Conservation (phyloP, 2,888 invertebrate species). For the Acanthosepion pharaonis region DNA sequence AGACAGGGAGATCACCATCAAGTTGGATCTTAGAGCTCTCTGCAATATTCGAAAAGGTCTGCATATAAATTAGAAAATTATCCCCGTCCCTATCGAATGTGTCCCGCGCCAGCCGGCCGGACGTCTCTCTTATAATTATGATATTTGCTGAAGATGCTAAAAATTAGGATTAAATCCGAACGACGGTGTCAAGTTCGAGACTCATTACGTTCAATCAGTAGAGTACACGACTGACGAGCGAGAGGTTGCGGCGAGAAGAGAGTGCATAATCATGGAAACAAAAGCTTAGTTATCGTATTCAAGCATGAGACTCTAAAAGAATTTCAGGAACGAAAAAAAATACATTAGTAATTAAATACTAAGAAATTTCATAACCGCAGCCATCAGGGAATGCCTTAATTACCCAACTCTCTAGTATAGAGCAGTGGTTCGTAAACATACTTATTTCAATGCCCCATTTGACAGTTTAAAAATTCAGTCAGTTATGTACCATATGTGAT, state of each 20-base stretch:
- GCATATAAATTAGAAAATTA: conserved; percentile 33
- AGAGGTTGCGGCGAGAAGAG: neutral
- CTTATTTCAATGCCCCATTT: too few relatives aligned
- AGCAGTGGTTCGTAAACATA: too few relatives aligned
- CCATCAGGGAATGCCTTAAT: too few relatives aligned
- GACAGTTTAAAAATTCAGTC: too few relatives aligned
- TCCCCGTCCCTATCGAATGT: neutral
- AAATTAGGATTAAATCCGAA: neutral
- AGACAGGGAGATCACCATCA: neutral
- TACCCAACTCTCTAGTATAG: too few relatives aligned
- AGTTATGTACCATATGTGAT: too few relatives aligned
- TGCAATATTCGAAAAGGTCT: neutral
- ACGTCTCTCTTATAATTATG: neutral
- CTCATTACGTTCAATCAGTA: neutral
- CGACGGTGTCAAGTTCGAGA: neutral
- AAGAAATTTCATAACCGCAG: too few relatives aligned
- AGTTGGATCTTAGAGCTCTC: neutral
- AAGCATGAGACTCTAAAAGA: too few relatives aligned
- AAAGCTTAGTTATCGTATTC: too few relatives aligned
- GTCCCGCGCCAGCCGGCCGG: neutral
- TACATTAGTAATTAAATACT: too few relatives aligned
- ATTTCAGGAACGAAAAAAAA: too few relatives aligned
- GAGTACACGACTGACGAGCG: neutral
- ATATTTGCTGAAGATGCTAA: conserved; percentile 2
- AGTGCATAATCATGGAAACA: too few relatives aligned